These are phyloP conservation scores for Charadrius vociferus DNA, from an alignment of 2,113 vertebrate species.

Conservation along the genomic window DNA sequence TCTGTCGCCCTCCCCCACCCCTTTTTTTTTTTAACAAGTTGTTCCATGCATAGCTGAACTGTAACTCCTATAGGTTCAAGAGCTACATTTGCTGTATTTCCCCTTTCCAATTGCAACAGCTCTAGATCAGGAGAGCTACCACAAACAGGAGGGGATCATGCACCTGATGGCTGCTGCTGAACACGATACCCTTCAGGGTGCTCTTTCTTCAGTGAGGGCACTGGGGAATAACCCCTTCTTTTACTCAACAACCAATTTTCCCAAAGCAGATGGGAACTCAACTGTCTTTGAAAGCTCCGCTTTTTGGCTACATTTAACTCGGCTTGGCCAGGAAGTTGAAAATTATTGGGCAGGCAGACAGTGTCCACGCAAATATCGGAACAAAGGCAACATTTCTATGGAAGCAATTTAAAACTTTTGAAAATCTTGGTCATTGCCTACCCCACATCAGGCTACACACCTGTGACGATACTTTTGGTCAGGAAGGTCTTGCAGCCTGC, in stretches of 20 bases:
- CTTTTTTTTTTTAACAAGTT: neutral
- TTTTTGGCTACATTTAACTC: neutral
- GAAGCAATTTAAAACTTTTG: neutral
- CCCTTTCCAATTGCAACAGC: neutral
- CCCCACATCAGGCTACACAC: neutral
- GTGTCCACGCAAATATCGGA: neutral
- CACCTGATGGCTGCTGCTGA: neutral
- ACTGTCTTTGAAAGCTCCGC: neutral
- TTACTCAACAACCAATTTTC: neutral
- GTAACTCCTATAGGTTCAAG: neutral
- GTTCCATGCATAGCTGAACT: neutral
- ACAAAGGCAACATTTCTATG: neutral
- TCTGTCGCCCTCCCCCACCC: too few species aligned
- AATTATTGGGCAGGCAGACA: neutral
- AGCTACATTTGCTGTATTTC: neutral
- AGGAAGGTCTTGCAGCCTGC: neutral
- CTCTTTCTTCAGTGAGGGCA: neutral
- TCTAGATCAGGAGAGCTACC: neutral
- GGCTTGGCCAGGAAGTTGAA: neutral
- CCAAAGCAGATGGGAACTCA: neutral
- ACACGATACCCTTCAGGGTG: too few species aligned
- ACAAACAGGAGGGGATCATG: neutral
- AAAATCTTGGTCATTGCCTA: neutral
- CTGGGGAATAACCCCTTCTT: neutral
- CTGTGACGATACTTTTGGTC: neutral